phyloP scores from a whole-genome alignment of 2,888 invertebrate species.

The Conus canariensis region DNA sequence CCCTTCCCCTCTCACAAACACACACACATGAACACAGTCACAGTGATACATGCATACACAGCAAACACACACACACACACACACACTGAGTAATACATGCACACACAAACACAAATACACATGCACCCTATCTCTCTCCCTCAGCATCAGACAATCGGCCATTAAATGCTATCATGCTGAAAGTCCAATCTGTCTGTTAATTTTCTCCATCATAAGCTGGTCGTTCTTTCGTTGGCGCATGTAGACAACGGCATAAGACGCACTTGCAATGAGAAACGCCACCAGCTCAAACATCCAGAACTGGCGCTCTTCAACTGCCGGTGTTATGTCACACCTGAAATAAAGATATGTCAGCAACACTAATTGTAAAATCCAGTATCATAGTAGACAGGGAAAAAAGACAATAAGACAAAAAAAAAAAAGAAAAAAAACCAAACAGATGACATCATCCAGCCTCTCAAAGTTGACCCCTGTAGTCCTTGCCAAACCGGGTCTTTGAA shows the following conservation, averaged over 20 bases:
- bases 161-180: constrained; percentile 76
- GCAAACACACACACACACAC: not conserved
- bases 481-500: no score
- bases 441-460: no score
- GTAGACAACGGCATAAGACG: constrained; percentile 85
- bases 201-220: constrained; percentile 84
- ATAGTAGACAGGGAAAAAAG: no score
- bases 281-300: constrained; percentile 91
- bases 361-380: not conserved
- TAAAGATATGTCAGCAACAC: not conserved
- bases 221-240: constrained; percentile 85
- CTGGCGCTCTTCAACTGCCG: constrained; percentile 89
- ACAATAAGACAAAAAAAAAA: no score
- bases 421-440: no score
- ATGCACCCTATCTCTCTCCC: not conserved
- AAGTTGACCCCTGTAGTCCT: no score
- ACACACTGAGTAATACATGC: not conserved
- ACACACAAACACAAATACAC: not conserved
- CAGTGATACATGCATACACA: not conserved
- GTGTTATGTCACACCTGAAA: constrained; percentile 89
- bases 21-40: not conserved
- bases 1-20: not conserved
- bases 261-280: constrained; percentile 84
- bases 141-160: not conserved
- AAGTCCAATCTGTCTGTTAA: constrained; percentile 86